Conservation (phyloP, 2,888 invertebrate genomes). For the Spisula subtruncata region DNA sequence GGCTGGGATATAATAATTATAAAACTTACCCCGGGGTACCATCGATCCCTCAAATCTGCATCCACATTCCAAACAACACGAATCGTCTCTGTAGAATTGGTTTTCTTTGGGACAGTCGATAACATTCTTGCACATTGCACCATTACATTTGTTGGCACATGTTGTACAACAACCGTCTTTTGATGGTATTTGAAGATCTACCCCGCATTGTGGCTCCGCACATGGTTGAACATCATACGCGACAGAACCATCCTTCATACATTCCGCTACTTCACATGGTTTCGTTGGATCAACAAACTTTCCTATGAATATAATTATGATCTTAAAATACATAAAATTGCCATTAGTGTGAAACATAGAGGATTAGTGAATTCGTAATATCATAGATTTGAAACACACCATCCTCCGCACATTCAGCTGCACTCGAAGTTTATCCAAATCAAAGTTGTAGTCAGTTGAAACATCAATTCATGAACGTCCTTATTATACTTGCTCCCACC, state of each 20-base stretch:
- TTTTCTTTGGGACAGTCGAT: background rate
- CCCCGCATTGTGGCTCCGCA: background rate
- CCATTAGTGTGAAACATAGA: too few species aligned
- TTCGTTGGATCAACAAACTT: conserved; percentile 20
- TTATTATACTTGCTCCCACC: too few species aligned
- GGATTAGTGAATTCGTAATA: too few species aligned
- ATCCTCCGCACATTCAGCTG: too few species aligned
- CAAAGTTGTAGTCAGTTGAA: too few species aligned
- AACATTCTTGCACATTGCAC: background rate
- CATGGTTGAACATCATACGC: conserved; percentile 15
- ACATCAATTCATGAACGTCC: too few species aligned
- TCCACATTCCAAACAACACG: conserved; percentile 31
- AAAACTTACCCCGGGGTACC: background rate
- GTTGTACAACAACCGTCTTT: conserved; percentile 15
- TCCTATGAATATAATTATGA: too few species aligned
- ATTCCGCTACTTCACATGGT: conserved; percentile 26
- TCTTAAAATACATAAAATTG: too few species aligned
- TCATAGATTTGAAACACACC: too few species aligned
- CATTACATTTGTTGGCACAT: background rate
- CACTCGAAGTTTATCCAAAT: too few species aligned
- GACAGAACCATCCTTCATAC: background rate
- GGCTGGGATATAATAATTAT: too few species aligned
- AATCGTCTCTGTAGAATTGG: conserved; percentile 1
- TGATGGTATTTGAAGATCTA: background rate
- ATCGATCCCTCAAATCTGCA: too few species aligned